Evolutionary conservation across 1,140 invertebrate species (phyloP).

Genomic region (Calliphora vicina): DNA sequence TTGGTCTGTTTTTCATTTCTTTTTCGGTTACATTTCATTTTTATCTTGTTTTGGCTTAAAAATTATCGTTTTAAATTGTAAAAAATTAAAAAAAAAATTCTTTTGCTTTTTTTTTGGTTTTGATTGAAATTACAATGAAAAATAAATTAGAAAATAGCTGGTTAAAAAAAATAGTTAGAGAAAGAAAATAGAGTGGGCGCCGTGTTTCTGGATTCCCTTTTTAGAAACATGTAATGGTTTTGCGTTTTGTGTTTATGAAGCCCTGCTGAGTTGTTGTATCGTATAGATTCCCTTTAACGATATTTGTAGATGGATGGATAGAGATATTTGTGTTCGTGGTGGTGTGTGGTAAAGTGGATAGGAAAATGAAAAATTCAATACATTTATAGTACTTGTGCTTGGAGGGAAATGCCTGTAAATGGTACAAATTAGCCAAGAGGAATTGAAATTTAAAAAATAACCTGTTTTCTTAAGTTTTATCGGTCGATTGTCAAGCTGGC

Average conservation of each 20-base stretch:
- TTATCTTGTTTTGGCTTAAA: not conserved
- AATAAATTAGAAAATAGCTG: conserved; percentile 11
- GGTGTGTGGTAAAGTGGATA: not conserved
- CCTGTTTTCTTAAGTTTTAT: not conserved
- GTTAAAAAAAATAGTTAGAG: not conserved
- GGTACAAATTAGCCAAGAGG: not conserved
- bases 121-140: not conserved
- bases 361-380: not conserved
- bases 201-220: conserved; percentile 22
- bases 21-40: not conserved
- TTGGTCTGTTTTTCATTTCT: not conserved
- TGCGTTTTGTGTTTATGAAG: conserved; percentile 18
- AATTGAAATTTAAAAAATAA: conserved; percentile 12
- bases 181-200: conserved; percentile 13
- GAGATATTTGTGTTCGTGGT: not conserved
- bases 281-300: conserved; percentile 42
- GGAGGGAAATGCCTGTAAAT: conserved; percentile 20
- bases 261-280: conserved; percentile 38
- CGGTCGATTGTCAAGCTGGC: not conserved
- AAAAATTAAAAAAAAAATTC: not conserved
- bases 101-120: not conserved
- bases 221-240: conserved; percentile 22
- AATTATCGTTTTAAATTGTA: not conserved
- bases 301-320: conserved; percentile 27
- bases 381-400: not conserved